Conservation (phyloP, 2,888 invertebrate species). For the Sarcophaga variegata region DNA sequence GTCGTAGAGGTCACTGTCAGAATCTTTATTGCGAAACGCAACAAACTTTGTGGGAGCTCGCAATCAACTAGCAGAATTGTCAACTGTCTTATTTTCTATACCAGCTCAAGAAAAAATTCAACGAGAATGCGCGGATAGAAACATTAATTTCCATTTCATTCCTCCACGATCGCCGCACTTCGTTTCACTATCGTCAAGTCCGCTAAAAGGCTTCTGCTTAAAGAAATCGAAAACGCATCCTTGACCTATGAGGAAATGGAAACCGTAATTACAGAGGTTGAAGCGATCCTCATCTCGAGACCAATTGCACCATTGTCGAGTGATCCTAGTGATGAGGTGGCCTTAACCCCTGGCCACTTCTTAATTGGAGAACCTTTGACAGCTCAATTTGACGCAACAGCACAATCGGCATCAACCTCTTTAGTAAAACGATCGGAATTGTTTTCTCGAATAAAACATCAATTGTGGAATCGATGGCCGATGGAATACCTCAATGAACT, state of each 20-base stretch:
- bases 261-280: neutral
- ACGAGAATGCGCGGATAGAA: neutral
- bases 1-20: conserved; percentile 33
- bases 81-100: neutral
- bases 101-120: neutral
- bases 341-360: too few relatives aligned
- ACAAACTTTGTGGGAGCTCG: conserved; percentile 18
- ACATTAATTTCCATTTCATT: neutral
- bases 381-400: too few relatives aligned
- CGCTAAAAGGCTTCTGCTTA: neutral
- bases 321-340: too few relatives aligned
- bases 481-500: neutral
- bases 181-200: neutral
- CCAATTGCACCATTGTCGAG: too few relatives aligned
- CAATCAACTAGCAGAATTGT: conserved; percentile 23
- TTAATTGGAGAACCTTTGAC: too few relatives aligned
- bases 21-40: conserved; percentile 29
- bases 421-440: neutral
- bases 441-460: neutral
- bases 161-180: neutral
- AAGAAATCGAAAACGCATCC: neutral
- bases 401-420: too few relatives aligned
- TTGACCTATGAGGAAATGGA: neutral
- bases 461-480: neutral
- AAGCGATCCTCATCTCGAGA: neutral